phyloP scores from a whole-genome alignment of 2,797 vertebrate species.

The Podarcis lilfordi region DNA sequence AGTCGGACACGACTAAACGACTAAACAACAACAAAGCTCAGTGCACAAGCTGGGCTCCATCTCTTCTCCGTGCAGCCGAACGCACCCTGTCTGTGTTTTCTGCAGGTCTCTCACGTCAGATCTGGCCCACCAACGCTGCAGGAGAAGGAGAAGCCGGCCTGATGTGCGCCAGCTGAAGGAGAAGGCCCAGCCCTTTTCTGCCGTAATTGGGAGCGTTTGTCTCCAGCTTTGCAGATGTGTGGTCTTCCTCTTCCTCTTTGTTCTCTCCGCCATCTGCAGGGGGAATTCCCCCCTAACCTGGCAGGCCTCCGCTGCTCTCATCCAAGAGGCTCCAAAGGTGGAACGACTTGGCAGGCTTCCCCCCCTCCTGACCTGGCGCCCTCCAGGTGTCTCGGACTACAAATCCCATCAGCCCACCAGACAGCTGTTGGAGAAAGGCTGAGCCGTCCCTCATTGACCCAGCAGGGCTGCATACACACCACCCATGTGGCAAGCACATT shows the following conservation, averaged over 20 bases:
- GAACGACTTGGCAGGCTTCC: no score
- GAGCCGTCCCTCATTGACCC: no score
- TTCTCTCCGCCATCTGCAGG: background rate
- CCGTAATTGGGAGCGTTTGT: background rate
- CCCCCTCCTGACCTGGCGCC: no score
- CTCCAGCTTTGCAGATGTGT: background rate
- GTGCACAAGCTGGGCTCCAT: background rate
- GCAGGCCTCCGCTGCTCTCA: background rate
- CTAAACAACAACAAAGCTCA: background rate
- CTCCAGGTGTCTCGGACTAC: no score
- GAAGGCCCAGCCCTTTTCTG: background rate
- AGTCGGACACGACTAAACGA: no score
- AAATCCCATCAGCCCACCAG: no score
- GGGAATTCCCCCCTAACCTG: background rate
- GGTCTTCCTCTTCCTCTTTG: background rate
- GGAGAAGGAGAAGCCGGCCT: background rate
- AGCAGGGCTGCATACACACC: no score
- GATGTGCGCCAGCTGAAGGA: background rate
- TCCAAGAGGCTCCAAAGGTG: background rate
- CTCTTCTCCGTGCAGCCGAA: background rate
- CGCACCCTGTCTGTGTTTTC: background rate
- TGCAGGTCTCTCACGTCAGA: background rate
- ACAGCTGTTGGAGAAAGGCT: no score
- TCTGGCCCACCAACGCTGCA: background rate
- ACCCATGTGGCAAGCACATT: no score